phyloP scores from a whole-genome alignment of 2,113 vertebrate genomes.

The Pteruthius melanotis region DNA sequence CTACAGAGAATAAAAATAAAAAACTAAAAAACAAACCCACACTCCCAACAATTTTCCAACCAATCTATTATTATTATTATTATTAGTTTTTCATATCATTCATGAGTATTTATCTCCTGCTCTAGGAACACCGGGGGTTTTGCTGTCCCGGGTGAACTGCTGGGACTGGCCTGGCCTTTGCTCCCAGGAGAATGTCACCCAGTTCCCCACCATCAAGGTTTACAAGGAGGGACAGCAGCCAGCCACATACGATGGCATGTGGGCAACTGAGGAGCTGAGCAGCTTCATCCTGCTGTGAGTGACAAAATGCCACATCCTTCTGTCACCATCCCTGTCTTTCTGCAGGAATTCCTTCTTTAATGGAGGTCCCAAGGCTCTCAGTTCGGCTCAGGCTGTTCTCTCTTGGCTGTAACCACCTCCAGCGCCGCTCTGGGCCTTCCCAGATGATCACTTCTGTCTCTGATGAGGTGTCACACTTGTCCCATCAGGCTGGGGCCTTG shows the following conservation, averaged over 20 bases:
- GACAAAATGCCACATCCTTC: neutral
- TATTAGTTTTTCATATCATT: neutral
- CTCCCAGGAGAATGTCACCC: constrained; percentile 76
- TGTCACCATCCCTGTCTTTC: neutral
- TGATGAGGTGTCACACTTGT: neutral
- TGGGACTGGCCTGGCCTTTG: constrained; percentile 89
- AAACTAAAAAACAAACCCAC: no score
- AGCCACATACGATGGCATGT: constrained; percentile 81
- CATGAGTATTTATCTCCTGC: neutral
- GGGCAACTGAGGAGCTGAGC: constrained; percentile 78
- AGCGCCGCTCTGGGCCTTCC: neutral
- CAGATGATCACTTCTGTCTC: neutral
- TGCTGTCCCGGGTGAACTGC: constrained; percentile 82
- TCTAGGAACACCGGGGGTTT: constrained; percentile 63
- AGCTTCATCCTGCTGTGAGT: constrained; percentile 90
- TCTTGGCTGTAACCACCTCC: neutral
- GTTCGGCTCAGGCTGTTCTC: neutral
- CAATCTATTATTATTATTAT: fast-evolving
- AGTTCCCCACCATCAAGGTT: constrained; percentile 80
- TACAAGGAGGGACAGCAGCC: constrained; percentile 66
- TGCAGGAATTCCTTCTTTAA: neutral
- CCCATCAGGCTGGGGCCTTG: neutral
- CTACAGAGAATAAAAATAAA: no score
- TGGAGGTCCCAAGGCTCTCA: neutral
- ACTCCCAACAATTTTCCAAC: no score